These are phyloP conservation scores for Leptinotarsa tumamoca DNA, from an alignment of 2,888 invertebrate species.

Conservation along the genomic window DNA sequence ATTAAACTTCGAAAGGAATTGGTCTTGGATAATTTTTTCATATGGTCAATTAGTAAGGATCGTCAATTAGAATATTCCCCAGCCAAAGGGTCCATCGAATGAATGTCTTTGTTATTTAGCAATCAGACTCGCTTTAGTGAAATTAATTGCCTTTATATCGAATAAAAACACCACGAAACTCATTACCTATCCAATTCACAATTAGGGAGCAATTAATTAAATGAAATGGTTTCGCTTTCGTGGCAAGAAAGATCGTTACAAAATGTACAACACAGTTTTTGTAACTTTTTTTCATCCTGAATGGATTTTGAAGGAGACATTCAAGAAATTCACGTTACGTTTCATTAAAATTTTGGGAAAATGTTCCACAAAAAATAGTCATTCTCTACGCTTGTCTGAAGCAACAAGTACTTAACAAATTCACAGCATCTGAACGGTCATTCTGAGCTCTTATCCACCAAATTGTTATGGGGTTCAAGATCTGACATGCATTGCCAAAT, in stretches of 20 bases:
- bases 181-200: constrained; percentile 12
- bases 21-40: background rate
- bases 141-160: constrained; percentile 16
- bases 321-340: too few species aligned
- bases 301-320: too few species aligned
- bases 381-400: too few species aligned
- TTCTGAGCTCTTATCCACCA: too few species aligned
- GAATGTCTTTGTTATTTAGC: constrained; percentile 8
- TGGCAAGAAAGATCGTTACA: constrained; percentile 2
- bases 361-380: too few species aligned
- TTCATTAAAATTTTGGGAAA: too few species aligned
- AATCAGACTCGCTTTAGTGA: constrained; percentile 6
- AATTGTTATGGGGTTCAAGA: too few species aligned
- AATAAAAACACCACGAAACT: constrained; percentile 13
- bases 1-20: too few species aligned
- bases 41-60: background rate
- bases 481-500: too few species aligned
- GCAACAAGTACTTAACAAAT: too few species aligned
- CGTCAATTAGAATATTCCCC: background rate
- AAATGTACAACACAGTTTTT: background rate
- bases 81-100: background rate
- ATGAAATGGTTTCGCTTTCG: constrained; percentile 7
- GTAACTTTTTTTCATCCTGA: too few species aligned
- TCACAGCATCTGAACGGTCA: too few species aligned
- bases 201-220: constrained; percentile 11